Evolutionary conservation across 2,888 invertebrate species (phyloP).

Genomic region (Merodon equestris): DNA sequence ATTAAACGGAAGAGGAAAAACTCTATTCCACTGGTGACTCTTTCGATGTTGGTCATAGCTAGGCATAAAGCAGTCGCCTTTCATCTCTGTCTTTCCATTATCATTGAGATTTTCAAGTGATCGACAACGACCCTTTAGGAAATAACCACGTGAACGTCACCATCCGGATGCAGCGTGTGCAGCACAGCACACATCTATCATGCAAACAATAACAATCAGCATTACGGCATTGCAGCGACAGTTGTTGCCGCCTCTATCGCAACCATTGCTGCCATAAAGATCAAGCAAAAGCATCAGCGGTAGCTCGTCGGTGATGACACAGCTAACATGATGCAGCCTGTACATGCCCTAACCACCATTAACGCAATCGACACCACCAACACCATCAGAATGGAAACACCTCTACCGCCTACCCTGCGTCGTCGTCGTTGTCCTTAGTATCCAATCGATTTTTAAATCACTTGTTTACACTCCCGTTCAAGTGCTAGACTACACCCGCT

Average conservation of each 20-base stretch:
- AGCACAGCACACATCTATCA: constrained; percentile 50
- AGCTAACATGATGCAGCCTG: constrained; percentile 9
- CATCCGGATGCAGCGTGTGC: constrained; percentile 59
- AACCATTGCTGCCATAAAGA: constrained; percentile 1
- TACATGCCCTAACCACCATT: background rate
- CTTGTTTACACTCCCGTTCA: constrained; percentile 59
- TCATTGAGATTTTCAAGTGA: constrained; percentile 20
- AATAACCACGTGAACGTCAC: constrained; percentile 24
- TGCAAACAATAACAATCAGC: constrained; percentile 63
- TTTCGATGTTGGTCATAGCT: constrained; percentile 1
- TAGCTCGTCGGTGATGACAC: constrained; percentile 32
- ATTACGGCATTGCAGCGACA: constrained; percentile 46
- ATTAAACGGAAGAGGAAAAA: constrained; percentile 34
- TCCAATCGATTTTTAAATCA: constrained; percentile 63
- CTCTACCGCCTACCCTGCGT: background rate
- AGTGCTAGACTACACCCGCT: constrained; percentile 37
- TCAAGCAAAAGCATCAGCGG: background rate
- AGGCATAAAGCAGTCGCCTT: background rate
- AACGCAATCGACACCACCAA: too few species aligned
- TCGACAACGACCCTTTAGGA: constrained; percentile 8
- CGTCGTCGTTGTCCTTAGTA: constrained; percentile 17
- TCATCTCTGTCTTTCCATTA: background rate
- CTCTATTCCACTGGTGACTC: constrained; percentile 15
- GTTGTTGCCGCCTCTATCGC: background rate
- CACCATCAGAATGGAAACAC: constrained; percentile 22